Evolutionary conservation across 1,140 invertebrate genomes (phyloP), one percentile per base, ranked within the genome.

Genomic region (Drosophila jambulina): DNA sequence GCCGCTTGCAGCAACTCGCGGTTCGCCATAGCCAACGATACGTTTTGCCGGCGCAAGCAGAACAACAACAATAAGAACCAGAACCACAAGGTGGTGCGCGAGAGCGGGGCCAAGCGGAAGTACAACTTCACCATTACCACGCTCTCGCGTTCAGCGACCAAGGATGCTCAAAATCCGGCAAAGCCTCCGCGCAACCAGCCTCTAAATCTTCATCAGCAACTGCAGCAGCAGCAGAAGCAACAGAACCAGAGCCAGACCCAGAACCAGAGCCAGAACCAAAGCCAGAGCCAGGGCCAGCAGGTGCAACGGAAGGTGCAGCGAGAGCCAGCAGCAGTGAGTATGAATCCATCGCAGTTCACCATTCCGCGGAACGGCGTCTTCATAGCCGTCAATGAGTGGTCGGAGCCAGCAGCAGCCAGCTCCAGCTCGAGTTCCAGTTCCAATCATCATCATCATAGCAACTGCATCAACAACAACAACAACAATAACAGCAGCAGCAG

Each of bases 111-210:
- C 62, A 90, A 77, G 53, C 77, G 72, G 67, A 91, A 80, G 58
- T 91, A 92, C 57, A 92, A 92, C 74, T 92, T 92, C 36, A 92
- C 91, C 21, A 92, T 92, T 40, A 92, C 91, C 23, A 92, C 91
- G 42, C 62, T 92, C 23, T 92, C 91, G 15, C 60, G 88, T 34
- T 90, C 74, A 21, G 62, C 75, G 17, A 65, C 79, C 25, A 84
- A 87, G 27, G 79, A 64, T 42, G 29, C 23, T 25, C 48, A 69
- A 3, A 36, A 49, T 12, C 49, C 72, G 15, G 32, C 46, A 4
- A 75, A 75, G 40, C 70, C 49, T 2, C 62, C n/a, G 46, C 51
- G 51, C 34, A 13, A 4, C 4, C 64, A 59, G 32, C 29, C 23
- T 17, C 23, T 45, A 25, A 53, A 75, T 40, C 72, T 54, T 3